Evolutionary conservation across 2,888 invertebrate genomes (phyloP).

Genomic region (Tricholauxania praeusta): DNA sequence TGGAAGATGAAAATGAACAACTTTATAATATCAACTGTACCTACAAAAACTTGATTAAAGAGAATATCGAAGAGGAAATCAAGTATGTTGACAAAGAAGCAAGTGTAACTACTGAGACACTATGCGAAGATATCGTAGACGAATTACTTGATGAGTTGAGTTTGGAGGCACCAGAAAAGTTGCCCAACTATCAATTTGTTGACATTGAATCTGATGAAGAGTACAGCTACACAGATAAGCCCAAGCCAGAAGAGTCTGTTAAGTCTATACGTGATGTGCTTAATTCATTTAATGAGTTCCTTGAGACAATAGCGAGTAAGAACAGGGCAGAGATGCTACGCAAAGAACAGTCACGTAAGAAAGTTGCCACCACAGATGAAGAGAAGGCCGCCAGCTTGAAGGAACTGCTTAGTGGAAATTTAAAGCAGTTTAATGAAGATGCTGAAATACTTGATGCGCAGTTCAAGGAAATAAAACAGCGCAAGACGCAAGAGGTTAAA

Average conservation of each 20-base stretch:
- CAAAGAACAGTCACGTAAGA: slow-evolving; percentile 26
- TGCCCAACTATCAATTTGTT: slow-evolving; percentile 51
- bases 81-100: slow-evolving; percentile 36
- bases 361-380: slow-evolving; percentile 20
- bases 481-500: slow-evolving; percentile 46
- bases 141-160: slow-evolving; percentile 48
- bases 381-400: slow-evolving; percentile 51
- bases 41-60: slow-evolving; percentile 35
- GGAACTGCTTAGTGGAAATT: slow-evolving; percentile 45
- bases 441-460: slow-evolving; percentile 49
- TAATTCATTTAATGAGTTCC: slow-evolving; percentile 46
- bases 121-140: slow-evolving; percentile 48
- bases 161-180: slow-evolving; percentile 36
- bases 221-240: slow-evolving; percentile 47
- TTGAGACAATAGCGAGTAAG: slow-evolving; percentile 37
- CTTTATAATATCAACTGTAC: slow-evolving; percentile 43
- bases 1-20: slow-evolving; percentile 53
- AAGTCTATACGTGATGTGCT: slow-evolving; percentile 47
- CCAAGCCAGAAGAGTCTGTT: slow-evolving; percentile 34
- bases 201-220: slow-evolving; percentile 55
- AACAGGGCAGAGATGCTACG: slow-evolving; percentile 28
- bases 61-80: slow-evolving; percentile 33
- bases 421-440: slow-evolving; percentile 49
- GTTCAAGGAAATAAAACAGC: slow-evolving; percentile 49
- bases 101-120: slow-evolving; percentile 19